A percentile compares a stretch with the other conserved stretches of the same genome.
These are phyloP conservation scores for Troglohyphantes excavatus DNA, from an alignment of 2,888 invertebrate species.

Conservation along the genomic window DNA sequence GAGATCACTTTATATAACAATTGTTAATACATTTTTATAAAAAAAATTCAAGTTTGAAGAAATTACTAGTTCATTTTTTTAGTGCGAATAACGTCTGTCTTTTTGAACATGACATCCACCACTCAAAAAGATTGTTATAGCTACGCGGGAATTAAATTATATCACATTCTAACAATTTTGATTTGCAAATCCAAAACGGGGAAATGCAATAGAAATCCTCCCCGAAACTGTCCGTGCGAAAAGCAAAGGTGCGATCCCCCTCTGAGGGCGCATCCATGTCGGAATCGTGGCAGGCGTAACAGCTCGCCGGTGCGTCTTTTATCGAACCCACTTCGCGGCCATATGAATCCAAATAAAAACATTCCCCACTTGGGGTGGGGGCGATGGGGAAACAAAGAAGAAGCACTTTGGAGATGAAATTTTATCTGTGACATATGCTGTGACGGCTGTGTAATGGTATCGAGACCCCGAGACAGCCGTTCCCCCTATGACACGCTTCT, in stretches of 20 bases:
- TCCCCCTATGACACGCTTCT: constrained; percentile 33
- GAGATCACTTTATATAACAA: too few relatives aligned
- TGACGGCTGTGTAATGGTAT: constrained; percentile 61
- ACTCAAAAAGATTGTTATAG: too few relatives aligned
- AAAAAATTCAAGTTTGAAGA: too few relatives aligned
- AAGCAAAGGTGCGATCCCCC: not conserved
- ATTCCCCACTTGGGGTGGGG: constrained; percentile 25
- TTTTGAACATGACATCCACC: too few relatives aligned
- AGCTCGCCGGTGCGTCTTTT: constrained; percentile 10
- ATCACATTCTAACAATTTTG: too few relatives aligned
- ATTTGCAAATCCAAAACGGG: too few relatives aligned
- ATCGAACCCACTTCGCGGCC: constrained; percentile 20
- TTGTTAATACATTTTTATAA: too few relatives aligned
- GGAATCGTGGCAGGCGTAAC: not conserved
- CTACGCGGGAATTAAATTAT: too few relatives aligned
- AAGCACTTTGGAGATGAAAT: constrained; percentile 66
- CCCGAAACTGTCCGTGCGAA: too few relatives aligned
- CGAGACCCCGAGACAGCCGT: constrained; percentile 49
- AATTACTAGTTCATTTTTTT: too few relatives aligned
- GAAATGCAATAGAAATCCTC: too few relatives aligned
- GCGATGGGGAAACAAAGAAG: constrained; percentile 47
- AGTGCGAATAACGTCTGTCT: too few relatives aligned
- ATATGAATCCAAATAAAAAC: constrained; percentile 53
- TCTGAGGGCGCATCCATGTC: not conserved
- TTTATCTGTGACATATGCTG: constrained; percentile 62